These are phyloP conservation scores for Caenorhabditis doughertyi DNA, from an alignment of 2,888 invertebrate genomes.

Conservation along the genomic window DNA sequence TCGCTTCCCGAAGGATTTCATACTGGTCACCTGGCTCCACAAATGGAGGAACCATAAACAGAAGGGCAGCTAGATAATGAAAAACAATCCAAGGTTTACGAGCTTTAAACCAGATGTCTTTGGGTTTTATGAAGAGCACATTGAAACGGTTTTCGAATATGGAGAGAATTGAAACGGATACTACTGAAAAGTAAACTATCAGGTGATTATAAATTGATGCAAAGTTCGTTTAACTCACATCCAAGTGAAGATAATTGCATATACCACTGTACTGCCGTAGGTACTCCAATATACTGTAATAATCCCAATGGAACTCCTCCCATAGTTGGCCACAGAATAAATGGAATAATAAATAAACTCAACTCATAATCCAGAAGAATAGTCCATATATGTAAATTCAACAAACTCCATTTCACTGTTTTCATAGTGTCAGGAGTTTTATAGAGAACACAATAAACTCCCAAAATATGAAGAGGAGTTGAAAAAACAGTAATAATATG, in stretches of 20 bases:
- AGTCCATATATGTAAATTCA: slow-evolving; percentile 40
- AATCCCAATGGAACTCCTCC: slow-evolving; percentile 31
- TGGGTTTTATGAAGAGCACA: slow-evolving; percentile 16
- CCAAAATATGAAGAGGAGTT: slow-evolving; percentile 24
- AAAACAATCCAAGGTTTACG: slow-evolving; percentile 23
- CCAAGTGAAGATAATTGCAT: slow-evolving; percentile 7
- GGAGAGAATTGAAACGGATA: slow-evolving; percentile 34
- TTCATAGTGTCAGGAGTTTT: slow-evolving; percentile 32
- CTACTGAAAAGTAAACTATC: slow-evolving; percentile 32
- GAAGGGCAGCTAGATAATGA: slow-evolving; percentile 30
- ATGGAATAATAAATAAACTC: slow-evolving; percentile 36
- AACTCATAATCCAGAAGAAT: slow-evolving; percentile 30
- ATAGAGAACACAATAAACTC: slow-evolving; percentile 29
- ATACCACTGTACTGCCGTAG: slow-evolving; percentile 7
- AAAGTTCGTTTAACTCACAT: slow-evolving; percentile 10
- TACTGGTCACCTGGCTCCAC: slow-evolving; percentile 6
- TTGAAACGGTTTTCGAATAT: slow-evolving; percentile 45
- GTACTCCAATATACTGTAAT: neutral
- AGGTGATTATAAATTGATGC: neutral
- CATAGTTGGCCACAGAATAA: slow-evolving; percentile 34
- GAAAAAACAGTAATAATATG: slow-evolving; percentile 20
- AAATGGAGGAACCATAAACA: slow-evolving; percentile 43
- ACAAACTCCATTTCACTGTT: slow-evolving; percentile 23
- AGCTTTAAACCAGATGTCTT: slow-evolving; percentile 21
- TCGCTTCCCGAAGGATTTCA: neutral